These are phyloP conservation scores for Chiloscyllium plagiosum DNA, from an alignment of 2,113 vertebrate species.

Conservation along the genomic window DNA sequence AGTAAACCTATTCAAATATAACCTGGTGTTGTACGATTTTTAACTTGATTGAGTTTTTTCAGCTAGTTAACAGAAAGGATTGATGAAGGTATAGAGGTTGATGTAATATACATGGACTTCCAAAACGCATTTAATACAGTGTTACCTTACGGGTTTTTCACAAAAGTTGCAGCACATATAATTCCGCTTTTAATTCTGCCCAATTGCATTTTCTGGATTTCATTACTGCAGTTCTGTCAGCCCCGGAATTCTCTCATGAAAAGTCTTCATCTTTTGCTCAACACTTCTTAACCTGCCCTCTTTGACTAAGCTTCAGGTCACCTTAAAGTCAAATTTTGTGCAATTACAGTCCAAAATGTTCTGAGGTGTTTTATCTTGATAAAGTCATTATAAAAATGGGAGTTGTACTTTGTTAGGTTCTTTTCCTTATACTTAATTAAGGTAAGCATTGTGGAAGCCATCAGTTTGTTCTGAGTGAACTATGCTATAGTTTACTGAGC, in stretches of 20 bases:
- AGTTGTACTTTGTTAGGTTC: neutral
- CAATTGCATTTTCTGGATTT: neutral
- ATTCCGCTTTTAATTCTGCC: neutral
- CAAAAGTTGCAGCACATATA: too few species aligned
- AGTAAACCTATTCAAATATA: too few species aligned
- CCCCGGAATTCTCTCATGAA: neutral
- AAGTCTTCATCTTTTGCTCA: neutral
- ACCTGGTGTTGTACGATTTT: too few species aligned
- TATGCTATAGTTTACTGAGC: neutral
- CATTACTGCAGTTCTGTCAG: neutral
- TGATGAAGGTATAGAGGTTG: neutral
- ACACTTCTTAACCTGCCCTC: neutral
- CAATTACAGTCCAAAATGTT: neutral
- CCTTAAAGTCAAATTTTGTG: neutral
- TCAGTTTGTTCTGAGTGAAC: neutral
- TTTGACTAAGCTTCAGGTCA: neutral
- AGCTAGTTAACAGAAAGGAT: neutral
- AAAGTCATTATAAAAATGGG: neutral
- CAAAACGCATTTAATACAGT: neutral
- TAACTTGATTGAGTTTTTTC: neutral
- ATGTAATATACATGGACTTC: neutral
- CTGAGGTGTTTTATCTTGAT: neutral
- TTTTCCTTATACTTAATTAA: neutral
- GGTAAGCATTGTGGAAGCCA: neutral
- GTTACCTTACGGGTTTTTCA: neutral